Evolutionary conservation across 2,888 invertebrate genomes (phyloP), one percentile per base, ranked within the genome.

Genomic region (Neoitamus cyanurus): DNA sequence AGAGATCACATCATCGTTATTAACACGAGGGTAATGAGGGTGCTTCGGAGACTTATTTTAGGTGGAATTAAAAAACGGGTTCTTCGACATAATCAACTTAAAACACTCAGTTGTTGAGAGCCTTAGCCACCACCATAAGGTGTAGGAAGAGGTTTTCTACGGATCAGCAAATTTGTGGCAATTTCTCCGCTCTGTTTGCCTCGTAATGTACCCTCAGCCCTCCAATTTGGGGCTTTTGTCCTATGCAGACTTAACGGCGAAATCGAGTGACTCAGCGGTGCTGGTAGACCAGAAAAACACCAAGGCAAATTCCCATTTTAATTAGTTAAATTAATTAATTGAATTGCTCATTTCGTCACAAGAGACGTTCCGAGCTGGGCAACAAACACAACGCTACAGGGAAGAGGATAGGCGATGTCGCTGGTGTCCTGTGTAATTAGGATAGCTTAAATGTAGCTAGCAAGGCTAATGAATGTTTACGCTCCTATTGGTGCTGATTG

Each of bases 291-390:
- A 58, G 58, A 58, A 58, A 58, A 58, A 58, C 9, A 58, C 58
- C 58, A 15, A 58, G 25, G 25, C 58, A 58, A 58, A 58, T 58
- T 58, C 58, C 58, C 58, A 58, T 58, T 58, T 58, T 58, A 58
- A 58, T 58, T 58, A 58, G 58, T 58, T 58, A 20, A 58, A 58
- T 58, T 58, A 58, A 58, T 58, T 58, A 58, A 58, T 58, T 58
- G 58, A 58, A 58, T 25, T 58, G 25, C 58, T 20, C 58, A 11
- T 15, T 58, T 58, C 58, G 20, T 58, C 58, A 58, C 58, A 58
- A 25, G 15, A 58, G 58, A 20, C 58, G 25, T 25, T 25, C 25
- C 25, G 58, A 9, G 58, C n/a, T 5, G 20, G 7, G 25, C 15
- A 58, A 20, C 20, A 58, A 58, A 58, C 15, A 20, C 58, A 15